Evolutionary conservation across 2,113 vertebrate genomes (phyloP).

Genomic region (Lagopus muta): DNA sequence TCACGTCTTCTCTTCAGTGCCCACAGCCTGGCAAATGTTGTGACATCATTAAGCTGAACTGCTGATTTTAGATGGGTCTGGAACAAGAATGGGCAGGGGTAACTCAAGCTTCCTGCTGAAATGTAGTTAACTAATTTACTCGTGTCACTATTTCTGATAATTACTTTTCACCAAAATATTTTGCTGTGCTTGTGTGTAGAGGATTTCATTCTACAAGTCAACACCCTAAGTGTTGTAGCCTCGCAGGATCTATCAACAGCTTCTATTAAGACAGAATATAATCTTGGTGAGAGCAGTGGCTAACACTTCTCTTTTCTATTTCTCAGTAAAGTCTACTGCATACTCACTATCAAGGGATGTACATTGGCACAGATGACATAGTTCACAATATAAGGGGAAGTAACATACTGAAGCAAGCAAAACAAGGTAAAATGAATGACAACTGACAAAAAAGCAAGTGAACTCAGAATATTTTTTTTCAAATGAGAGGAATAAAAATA

Average conservation of each 20-base stretch:
- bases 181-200: conserved; percentile 85
- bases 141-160: conserved; percentile 85
- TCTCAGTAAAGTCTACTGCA: conserved; percentile 80
- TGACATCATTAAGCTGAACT: conserved; percentile 83
- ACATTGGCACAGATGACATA: conserved; percentile 74
- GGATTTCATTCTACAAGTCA: conserved; percentile 85
- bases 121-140: conserved; percentile 81
- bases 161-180: conserved; percentile 92
- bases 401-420: conserved; percentile 75
- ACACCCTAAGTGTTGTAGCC: conserved; percentile 79
- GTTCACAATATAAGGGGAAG: conserved; percentile 73
- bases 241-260: conserved; percentile 83
- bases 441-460: conserved; percentile 76
- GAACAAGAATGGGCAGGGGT: conserved; percentile 80
- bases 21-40: conserved; percentile 82
- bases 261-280: conserved; percentile 83
- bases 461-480: conserved; percentile 68
- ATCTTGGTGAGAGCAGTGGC: conserved; percentile 79
- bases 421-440: conserved; percentile 77
- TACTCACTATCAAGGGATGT: conserved; percentile 69
- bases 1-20: conserved; percentile 78
- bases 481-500: conserved; percentile 75
- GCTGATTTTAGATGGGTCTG: conserved; percentile 80
- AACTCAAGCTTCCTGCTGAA: conserved; percentile 80
- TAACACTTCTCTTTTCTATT: conserved; percentile 79